Evolutionary conservation across 2,113 vertebrate genomes (phyloP).

Genomic region (Spizaetus ornatus): DNA sequence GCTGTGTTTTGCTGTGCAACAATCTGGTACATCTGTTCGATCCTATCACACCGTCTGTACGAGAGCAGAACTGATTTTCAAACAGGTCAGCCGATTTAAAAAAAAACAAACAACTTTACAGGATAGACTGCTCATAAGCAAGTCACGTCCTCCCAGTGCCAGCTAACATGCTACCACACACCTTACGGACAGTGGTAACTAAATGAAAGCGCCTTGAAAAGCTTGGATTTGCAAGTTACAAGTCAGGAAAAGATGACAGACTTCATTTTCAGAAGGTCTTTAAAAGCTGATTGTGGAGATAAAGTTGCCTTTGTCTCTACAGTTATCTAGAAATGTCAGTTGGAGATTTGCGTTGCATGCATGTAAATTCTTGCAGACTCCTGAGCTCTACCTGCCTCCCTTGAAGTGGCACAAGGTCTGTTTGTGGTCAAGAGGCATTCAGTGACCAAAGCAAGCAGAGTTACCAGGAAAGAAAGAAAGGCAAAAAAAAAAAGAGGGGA

Average conservation of each 20-base stretch:
- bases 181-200: background rate
- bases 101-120: background rate
- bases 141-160: background rate
- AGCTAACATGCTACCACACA: background rate
- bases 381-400: background rate
- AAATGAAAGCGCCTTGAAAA: background rate
- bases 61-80: background rate
- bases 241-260: background rate
- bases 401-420: background rate
- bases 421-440: background rate
- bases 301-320: background rate
- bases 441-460: background rate
- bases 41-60: slow-evolving; percentile 5
- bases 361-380: background rate
- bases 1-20: background rate
- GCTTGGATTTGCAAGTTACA: background rate
- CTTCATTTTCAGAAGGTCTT: background rate
- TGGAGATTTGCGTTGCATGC: background rate
- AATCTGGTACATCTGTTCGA: slow-evolving; percentile 10
- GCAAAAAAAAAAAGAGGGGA: background rate
- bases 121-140: background rate
- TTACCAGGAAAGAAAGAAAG: background rate
- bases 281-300: background rate
- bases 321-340: background rate
- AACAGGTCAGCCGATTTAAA: background rate